Base-by-base conservation (phyloP, 2,797 vertebrate species). In the Scarus forsteni region DNA sequence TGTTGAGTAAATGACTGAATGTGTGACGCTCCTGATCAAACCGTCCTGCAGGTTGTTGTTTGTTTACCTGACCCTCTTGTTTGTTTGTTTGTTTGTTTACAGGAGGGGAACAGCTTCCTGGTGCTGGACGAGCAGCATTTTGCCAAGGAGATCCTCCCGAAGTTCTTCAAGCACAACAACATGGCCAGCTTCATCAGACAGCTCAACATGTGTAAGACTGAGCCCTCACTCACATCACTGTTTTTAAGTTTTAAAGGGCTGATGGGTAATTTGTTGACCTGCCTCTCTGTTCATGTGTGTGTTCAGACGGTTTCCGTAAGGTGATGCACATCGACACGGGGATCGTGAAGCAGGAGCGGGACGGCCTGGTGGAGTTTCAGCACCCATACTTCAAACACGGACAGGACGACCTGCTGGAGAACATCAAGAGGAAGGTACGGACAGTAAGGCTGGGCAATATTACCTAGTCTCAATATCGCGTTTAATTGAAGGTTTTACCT, bases 121-220 rank as follows among this genome's bases (percentile, higher is more conserved):
- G 98, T 99, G 59, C 88, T 98, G 92, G 94, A 99, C 84, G 97
- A 99, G 79, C 97, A 96, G 89, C 93, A 96, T 39, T 99, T 99
- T 48, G 94, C 98, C 27, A 99, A 99, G 86, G 98, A 99, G 86
- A 99, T 98, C 80, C 96, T 99, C 27, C 98, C 98, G 12, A 98
- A 98, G 91, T 99, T 97, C 85, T 99, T 99, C 92, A 99, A 99
- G 88, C 98, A 99, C 93, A 99, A 98, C 91, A 99, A 99, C 92
- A 99, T 99, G 97, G 97, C 98, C 73, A 99, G 98, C 81, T 99
- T 99, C 94, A 96, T 99, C 89, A 93, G 98, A 43, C 98, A 99
- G 84, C 93, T 99, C 9, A 99, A 99, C 81, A 99, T 99, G 97
- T 99, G 98, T 99, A 94, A 95, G 87, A 16, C 7, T 36, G 0